Conservation (phyloP, 2,113 vertebrate species). For the Xiphophorus maculatus region DNA sequence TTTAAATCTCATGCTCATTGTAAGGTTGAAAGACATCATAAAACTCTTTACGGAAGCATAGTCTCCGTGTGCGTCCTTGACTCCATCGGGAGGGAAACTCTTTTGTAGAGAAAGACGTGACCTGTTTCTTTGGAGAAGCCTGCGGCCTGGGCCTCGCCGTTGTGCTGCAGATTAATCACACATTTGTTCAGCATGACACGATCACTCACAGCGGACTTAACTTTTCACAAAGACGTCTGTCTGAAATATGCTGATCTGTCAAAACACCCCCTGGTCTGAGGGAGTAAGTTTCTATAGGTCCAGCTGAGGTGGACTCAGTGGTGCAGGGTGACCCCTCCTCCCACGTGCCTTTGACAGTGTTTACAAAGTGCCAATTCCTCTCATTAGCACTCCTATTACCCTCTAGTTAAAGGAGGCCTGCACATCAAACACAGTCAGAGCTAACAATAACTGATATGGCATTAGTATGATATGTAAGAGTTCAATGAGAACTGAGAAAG, state of each 20-base stretch:
- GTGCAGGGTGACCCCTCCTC: constrained; percentile 57
- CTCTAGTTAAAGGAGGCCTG: constrained; percentile 57
- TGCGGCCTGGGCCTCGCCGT: constrained; percentile 39
- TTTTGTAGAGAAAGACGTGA: constrained; percentile 46
- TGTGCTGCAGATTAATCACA: constrained; percentile 58
- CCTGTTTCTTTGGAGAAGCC: constrained; percentile 39
- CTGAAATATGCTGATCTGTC: constrained; percentile 58
- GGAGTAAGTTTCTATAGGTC: constrained; percentile 36
- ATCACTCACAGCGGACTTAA: constrained; percentile 52
- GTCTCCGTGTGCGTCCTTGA: constrained; percentile 58
- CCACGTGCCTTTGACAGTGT: constrained; percentile 70
- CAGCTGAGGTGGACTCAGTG: constrained; percentile 58
- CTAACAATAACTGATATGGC: constrained; percentile 72
- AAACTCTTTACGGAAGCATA: constrained; percentile 63
- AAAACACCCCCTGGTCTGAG: constrained; percentile 41
- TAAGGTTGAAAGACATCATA: constrained; percentile 73
- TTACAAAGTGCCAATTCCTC: constrained; percentile 79
- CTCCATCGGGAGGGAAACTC: constrained; percentile 39
- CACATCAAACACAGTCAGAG: constrained; percentile 71
- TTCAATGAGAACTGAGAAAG: constrained; percentile 72
- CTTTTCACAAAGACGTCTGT: constrained; percentile 59
- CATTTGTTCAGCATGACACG: constrained; percentile 58
- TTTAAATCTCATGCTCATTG: constrained; percentile 77
- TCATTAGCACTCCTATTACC: constrained; percentile 67
- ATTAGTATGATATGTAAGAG: constrained; percentile 80